Conservation (phyloP, 2,797 vertebrate genomes). For the Poeciliopsis infans region DNA sequence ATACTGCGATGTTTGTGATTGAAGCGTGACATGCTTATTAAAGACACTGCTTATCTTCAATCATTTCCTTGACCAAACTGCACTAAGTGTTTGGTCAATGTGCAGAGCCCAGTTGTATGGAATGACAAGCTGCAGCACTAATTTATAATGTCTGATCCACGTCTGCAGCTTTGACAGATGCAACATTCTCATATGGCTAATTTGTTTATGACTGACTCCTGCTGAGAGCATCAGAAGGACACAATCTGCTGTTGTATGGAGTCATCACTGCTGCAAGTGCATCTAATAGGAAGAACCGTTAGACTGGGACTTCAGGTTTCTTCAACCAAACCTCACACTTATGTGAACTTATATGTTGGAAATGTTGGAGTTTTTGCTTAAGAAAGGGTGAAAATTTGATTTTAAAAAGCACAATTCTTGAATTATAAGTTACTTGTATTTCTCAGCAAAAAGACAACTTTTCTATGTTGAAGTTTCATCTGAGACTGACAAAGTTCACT, state of each 20-base stretch:
- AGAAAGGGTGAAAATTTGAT: background rate
- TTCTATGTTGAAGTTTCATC: background rate
- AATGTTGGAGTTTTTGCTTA: too few relatives aligned
- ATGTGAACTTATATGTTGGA: background rate
- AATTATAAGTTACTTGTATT: background rate
- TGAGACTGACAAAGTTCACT: background rate
- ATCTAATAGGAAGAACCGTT: conserved; percentile 17
- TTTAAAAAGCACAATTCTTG: background rate
- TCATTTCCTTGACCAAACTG: background rate
- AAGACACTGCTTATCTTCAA: too few relatives aligned
- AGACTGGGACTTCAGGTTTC: conserved; percentile 19
- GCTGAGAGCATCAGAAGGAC: conserved; percentile 28
- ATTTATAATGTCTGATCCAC: background rate
- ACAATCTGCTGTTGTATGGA: conserved; percentile 10
- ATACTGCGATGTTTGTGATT: background rate
- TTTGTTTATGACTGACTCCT: conserved; percentile 74
- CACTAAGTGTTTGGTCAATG: background rate
- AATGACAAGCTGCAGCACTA: background rate
- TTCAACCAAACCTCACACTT: conserved; percentile 7
- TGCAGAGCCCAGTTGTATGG: background rate
- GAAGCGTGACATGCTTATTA: background rate
- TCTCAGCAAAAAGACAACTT: background rate
- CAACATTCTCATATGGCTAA: conserved; percentile 10
- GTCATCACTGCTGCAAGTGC: conserved; percentile 22
- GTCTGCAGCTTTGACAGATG: background rate